Conservation (phyloP, 1,140 invertebrate species). For the Sycophaga agraensis region DNA sequence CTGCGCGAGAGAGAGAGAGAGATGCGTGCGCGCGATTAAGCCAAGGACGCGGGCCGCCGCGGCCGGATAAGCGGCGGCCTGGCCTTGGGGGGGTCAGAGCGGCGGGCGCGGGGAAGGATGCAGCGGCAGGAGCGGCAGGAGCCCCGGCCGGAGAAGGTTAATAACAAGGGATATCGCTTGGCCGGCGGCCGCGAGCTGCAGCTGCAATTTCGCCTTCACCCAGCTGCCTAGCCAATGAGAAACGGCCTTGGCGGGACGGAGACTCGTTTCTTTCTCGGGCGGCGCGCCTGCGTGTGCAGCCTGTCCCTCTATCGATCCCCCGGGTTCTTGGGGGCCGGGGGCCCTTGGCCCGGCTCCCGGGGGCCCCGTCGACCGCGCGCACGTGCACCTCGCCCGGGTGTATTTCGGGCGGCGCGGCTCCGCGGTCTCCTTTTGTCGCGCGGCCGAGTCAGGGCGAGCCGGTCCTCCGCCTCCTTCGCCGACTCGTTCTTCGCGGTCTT, state of each 20-base stretch:
- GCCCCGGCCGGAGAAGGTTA: slow-evolving; percentile 6
- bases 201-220: slow-evolving; percentile 42
- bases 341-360: slow-evolving; percentile 6
- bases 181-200: not conserved
- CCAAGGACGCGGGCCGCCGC: slow-evolving; percentile 1
- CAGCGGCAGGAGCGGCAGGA: not conserved
- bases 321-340: no score
- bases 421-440: slow-evolving; percentile 1
- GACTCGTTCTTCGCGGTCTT: no score
- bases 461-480: no score
- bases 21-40: slow-evolving; percentile 5
- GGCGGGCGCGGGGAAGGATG: not conserved
- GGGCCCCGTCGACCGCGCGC: no score
- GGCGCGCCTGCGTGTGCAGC: no score
- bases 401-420: not conserved
- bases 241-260: slow-evolving; percentile 38
- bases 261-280: slow-evolving; percentile 17
- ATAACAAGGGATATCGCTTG: slow-evolving; percentile 32
- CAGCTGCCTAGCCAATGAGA: slow-evolving; percentile 45
- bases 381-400: not conserved
- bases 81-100: slow-evolving; percentile 32
- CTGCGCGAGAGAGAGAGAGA: not conserved
- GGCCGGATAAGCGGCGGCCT: no score
- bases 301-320: no score
- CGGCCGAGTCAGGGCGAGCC: no score